Conservation (phyloP, 2,113 vertebrate genomes). For the Lasiurus cinereus region DNA sequence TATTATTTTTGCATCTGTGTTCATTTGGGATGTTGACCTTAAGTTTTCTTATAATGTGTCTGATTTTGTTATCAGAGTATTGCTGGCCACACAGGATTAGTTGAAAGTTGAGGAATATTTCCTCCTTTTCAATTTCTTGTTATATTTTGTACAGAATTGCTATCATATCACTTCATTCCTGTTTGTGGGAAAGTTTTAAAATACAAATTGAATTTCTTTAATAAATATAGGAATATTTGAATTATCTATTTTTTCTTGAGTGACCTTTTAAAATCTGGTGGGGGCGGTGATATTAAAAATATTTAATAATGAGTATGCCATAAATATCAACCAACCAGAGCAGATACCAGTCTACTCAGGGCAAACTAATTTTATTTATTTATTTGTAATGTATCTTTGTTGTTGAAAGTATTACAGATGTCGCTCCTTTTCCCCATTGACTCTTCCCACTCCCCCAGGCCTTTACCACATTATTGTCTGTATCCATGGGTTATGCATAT, state of each 20-base stretch:
- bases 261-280: background rate
- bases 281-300: background rate
- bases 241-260: background rate
- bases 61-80: constrained; percentile 18
- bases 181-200: background rate
- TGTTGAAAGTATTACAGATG: no score
- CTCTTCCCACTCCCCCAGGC: no score
- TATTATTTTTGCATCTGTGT: constrained; percentile 27
- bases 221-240: background rate
- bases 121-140: background rate
- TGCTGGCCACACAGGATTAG: background rate
- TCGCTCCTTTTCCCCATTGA: no score
- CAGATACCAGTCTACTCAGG: background rate
- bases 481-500: no score
- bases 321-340: background rate
- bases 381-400: no score
- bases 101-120: constrained; percentile 32
- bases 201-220: constrained; percentile 56
- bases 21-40: background rate
- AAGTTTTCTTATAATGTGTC: constrained; percentile 15
- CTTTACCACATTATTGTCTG: no score
- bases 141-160: background rate
- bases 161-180: constrained; percentile 29
- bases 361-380: background rate
- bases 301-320: background rate